Evolutionary conservation across 1,140 invertebrate species (phyloP).

Genomic region (Globodera rostochiensis): DNA sequence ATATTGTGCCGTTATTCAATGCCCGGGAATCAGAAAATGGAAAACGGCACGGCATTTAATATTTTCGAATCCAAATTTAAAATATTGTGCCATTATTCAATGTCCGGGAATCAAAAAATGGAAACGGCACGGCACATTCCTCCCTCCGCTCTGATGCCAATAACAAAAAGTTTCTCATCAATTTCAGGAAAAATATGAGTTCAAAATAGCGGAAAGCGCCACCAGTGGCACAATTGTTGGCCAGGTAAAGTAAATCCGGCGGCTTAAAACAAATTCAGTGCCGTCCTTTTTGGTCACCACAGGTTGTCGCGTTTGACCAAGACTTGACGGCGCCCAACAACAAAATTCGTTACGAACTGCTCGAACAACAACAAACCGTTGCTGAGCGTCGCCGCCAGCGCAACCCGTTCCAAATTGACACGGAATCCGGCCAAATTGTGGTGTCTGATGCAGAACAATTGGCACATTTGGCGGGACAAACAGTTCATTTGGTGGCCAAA

Average conservation of each 20-base stretch:
- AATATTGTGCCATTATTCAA: too few species aligned
- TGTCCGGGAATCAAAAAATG: too few species aligned
- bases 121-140: too few species aligned
- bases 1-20: too few species aligned
- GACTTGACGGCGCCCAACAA: constrained; percentile 52
- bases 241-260: constrained; percentile 42
- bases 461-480: constrained; percentile 35
- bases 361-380: too few species aligned
- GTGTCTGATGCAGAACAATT: constrained; percentile 39
- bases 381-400: constrained; percentile 19
- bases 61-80: too few species aligned
- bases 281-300: not conserved
- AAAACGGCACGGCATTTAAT: too few species aligned
- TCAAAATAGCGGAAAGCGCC: constrained; percentile 51
- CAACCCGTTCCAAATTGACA: constrained; percentile 53
- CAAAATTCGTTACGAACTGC: constrained; percentile 48
- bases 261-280: not conserved
- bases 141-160: too few species aligned
- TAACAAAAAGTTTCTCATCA: too few species aligned
- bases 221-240: constrained; percentile 61
- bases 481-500: constrained; percentile 54
- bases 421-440: constrained; percentile 55
- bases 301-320: constrained; percentile 34
- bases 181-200: constrained; percentile 46
- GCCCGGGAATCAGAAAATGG: too few species aligned